phyloP scores from a whole-genome alignment of 2,113 vertebrate species.

The Hippocampus zosterae region DNA sequence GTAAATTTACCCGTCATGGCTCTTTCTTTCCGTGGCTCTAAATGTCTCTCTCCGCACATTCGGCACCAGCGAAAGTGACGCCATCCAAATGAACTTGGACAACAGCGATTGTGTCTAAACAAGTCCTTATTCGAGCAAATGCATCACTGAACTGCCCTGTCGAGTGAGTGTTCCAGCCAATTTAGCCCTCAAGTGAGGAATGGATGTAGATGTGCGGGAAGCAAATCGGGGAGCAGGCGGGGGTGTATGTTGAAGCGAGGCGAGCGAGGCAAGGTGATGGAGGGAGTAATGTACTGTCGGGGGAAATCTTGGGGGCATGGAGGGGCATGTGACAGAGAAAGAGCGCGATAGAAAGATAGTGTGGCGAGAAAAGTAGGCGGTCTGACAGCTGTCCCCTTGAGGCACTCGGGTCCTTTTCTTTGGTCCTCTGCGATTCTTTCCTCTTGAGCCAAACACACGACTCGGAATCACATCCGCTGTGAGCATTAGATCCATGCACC shows the following conservation, averaged over 20 bases:
- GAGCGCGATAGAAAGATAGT: conserved; percentile 48
- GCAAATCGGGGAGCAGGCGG: conserved; percentile 17
- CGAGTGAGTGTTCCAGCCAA: conserved; percentile 61
- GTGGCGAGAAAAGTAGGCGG: conserved; percentile 41
- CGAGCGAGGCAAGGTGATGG: conserved; percentile 55
- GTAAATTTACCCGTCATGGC: conserved; percentile 62
- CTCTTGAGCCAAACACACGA: conserved; percentile 24
- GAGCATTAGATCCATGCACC: conserved; percentile 53
- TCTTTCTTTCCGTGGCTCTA: conserved; percentile 21
- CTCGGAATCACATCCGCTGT: conserved; percentile 49
- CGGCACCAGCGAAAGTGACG: conserved; percentile 53
- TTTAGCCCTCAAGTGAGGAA: conserved; percentile 55
- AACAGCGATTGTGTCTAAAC: conserved; percentile 67
- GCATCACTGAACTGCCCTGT: conserved; percentile 51
- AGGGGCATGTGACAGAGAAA: conserved; percentile 51
- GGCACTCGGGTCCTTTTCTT: conserved; percentile 50
- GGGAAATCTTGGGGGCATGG: conserved; percentile 50
- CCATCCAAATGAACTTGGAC: conserved; percentile 70
- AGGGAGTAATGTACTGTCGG: conserved; percentile 57
- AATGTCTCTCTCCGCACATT: conserved; percentile 34
- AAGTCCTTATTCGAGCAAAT: conserved; percentile 58
- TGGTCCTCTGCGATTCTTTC: conserved; percentile 52
- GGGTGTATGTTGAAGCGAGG: conserved; percentile 32
- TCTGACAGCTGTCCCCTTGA: conserved; percentile 63
- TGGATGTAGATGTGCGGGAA: conserved; percentile 48